Conservation (phyloP, 2,113 vertebrate species). For the Trogon melanurus region DNA sequence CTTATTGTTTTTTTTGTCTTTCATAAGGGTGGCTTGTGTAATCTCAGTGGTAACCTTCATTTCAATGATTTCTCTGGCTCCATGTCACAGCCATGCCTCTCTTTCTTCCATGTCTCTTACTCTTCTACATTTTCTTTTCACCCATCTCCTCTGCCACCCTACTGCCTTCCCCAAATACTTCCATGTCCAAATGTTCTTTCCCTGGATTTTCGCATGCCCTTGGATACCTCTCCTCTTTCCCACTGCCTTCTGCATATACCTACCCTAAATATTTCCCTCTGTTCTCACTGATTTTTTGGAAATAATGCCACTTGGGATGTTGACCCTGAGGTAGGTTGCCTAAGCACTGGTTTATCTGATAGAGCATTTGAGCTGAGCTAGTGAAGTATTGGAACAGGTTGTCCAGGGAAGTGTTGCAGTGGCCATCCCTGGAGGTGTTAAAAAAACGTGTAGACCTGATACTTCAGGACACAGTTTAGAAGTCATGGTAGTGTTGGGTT, state of each 20-base stretch:
- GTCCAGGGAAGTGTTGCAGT: too few relatives aligned
- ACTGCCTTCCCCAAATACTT: background rate
- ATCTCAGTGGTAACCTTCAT: background rate
- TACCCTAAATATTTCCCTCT: background rate
- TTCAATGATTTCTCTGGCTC: background rate
- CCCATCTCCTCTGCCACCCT: background rate
- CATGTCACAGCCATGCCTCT: background rate
- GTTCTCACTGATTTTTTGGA: background rate
- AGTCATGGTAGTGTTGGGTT: too few relatives aligned
- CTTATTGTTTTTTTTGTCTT: background rate
- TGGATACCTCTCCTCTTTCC: background rate
- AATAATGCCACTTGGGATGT: background rate
- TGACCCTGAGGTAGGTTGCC: background rate
- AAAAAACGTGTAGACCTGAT: too few relatives aligned
- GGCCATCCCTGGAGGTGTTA: too few relatives aligned
- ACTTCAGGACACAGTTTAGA: too few relatives aligned
- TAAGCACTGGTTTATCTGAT: background rate
- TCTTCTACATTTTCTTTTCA: background rate
- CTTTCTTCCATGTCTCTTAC: background rate
- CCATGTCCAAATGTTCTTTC: background rate
- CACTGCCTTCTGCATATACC: background rate
- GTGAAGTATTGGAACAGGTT: too few relatives aligned
- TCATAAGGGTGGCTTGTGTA: background rate
- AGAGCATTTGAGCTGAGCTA: background rate
- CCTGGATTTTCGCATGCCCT: fast-evolving